Conservation (phyloP, 2,888 invertebrate genomes). For the Leptinotarsa peninsularis region DNA sequence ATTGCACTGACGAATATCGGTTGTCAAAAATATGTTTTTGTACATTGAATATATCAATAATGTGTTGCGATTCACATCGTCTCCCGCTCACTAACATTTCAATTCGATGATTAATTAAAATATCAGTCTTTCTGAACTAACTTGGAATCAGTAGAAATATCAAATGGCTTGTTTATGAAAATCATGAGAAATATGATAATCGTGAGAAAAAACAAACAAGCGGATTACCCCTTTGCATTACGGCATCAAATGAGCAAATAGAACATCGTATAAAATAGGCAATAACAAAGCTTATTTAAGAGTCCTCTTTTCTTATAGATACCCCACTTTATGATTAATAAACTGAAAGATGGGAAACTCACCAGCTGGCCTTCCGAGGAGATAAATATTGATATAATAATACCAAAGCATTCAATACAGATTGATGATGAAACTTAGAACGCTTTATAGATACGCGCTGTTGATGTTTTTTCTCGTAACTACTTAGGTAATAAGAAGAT, state of each 20-base stretch:
- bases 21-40: no score
- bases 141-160: background rate
- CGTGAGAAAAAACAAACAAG: conserved; percentile 7
- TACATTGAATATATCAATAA: no score
- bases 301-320: conserved; percentile 44
- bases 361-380: conserved; percentile 53
- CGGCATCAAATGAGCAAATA: conserved; percentile 19
- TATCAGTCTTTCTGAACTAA: background rate
- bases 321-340: conserved; percentile 56
- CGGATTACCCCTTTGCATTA: conserved; percentile 10
- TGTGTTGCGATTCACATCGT: background rate
- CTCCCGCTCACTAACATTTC: background rate
- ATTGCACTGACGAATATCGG: no score
- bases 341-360: conserved; percentile 58
- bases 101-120: background rate
- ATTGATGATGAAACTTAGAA: conserved; percentile 45
- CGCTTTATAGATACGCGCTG: conserved; percentile 50
- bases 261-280: conserved; percentile 26
- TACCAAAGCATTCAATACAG: conserved; percentile 48
- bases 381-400: conserved; percentile 57
- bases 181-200: conserved; percentile 10
- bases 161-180: conserved; percentile 8
- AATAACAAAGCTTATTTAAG: conserved; percentile 41
- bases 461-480: conserved; percentile 52
- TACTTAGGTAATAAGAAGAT: conserved; percentile 53